These are phyloP conservation scores for Platyrinchus mystaceus DNA, from an alignment of 2,797 vertebrate genomes.

Conservation along the genomic window DNA sequence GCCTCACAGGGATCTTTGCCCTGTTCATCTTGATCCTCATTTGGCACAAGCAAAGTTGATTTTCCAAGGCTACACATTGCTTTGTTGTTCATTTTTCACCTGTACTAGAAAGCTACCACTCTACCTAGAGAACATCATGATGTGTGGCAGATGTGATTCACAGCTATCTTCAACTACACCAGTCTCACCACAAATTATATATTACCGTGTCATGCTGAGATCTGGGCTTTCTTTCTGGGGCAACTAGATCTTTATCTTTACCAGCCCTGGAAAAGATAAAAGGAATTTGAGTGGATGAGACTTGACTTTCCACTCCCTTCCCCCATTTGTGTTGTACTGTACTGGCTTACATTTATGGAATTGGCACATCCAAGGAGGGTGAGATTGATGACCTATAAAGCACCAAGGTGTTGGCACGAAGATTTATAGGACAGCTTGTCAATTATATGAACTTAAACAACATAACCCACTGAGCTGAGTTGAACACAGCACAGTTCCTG, in stretches of 20 bases:
- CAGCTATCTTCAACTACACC: background rate
- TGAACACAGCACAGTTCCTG: background rate
- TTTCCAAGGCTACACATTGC: background rate
- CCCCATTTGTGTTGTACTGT: background rate
- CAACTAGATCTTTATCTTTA: background rate
- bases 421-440: slow-evolving; percentile 28
- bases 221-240: background rate
- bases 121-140: background rate
- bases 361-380: background rate
- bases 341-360: background rate
- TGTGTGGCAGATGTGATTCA: background rate
- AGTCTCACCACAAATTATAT: background rate
- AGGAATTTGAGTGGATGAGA: background rate
- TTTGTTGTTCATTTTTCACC: background rate
- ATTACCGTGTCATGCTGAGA: background rate
- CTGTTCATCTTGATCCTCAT: background rate
- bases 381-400: background rate
- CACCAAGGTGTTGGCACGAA: background rate
- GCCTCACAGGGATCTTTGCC: background rate
- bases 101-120: background rate
- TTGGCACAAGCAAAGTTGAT: background rate
- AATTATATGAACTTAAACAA: slow-evolving; percentile 10
- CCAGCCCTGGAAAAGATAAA: background rate
- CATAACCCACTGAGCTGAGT: background rate
- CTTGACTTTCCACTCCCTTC: background rate